phyloP scores from a whole-genome alignment of 92 coral and sea anemone genomes.

The Porites divaricata region DNA sequence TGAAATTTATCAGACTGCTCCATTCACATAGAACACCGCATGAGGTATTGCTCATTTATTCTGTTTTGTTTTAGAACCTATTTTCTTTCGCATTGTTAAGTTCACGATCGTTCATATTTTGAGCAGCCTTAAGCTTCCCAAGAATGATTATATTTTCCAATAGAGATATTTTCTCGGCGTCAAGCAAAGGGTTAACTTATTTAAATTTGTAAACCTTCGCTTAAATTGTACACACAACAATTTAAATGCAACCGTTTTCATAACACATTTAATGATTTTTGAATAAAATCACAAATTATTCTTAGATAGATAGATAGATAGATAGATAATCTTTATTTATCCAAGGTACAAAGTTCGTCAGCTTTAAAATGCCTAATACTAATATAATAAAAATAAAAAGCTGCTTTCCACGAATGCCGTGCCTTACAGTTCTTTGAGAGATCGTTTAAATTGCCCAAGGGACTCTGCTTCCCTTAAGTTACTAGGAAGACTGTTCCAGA shows the following conservation, averaged over 20 bases:
- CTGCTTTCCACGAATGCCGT: no score
- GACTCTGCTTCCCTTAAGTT: no score
- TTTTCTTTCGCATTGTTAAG: not conserved
- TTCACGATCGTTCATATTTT: not conserved
- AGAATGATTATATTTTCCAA: constrained; percentile 5
- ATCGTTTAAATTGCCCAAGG: no score
- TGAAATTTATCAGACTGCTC: not conserved
- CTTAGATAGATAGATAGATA: no score
- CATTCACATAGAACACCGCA: not conserved
- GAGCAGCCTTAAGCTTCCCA: constrained; percentile 12
- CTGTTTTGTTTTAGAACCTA: not conserved
- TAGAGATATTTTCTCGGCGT: constrained; percentile 3
- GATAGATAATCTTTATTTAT: no score
- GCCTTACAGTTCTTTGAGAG: no score
- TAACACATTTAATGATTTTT: not conserved
- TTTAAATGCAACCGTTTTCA: not conserved
- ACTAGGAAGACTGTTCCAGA: no score
- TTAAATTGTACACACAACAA: not conserved
- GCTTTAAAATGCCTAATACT: no score
- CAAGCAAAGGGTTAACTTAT: constrained; percentile 9
- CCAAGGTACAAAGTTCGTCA: no score
- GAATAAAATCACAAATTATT: no score
- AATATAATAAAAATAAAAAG: no score
- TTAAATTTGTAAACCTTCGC: not conserved
- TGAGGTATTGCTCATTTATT: not conserved